Base-by-base conservation (phyloP, 2,113 vertebrate species). In the Rhinopomastus cyanomelas region DNA sequence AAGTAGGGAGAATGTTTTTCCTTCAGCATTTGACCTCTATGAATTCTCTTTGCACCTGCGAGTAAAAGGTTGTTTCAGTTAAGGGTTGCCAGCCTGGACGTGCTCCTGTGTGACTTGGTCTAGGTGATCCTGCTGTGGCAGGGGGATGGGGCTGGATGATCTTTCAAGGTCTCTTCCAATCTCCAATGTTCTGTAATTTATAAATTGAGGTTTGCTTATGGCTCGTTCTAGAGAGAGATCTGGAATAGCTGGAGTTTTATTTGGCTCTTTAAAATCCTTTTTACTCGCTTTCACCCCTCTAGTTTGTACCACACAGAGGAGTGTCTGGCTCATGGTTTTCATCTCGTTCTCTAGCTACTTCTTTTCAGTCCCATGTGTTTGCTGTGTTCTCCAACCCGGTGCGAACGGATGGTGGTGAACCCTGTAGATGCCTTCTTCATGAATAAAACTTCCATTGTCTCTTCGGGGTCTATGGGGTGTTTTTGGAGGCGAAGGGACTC, bases 371-470 rank as follows among this genome's bases (percentile, higher is more conserved):
- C 30, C 27, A 7, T 76, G 59, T 80, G 60, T 87, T 88, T 94
- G 34, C 86, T 88, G 36, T 36, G 21, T 88, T 48, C 81, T 80
- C 37, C 19, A 64, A 82, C 73, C 44, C 66, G 27, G 42, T 88
- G 52, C 11, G 1, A 90, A 87, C 73, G 51, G 51, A 87, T 73
- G 55, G 52, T 90, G 88, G 73, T 87, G 90, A 73, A 48, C 87
- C 88, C 65, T 91, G 71, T 88, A 66, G 76, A 88, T 74, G 62
- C 16, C 85, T 79, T 90, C 42, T 81, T 88, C 78, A 77, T 95
- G 85, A 95, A 92, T 93, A 88, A 94, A 96, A 87, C 56, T 87
- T 94, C 73, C 85, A 62, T 80, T 92, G 34, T 76, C 87, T 88
- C 74, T 76, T 79, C 80, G 48, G 1, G 66, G 92, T 78, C 95